Base-by-base conservation (phyloP, 2,888 invertebrate species). In the Pachymerium ferrugineum region DNA sequence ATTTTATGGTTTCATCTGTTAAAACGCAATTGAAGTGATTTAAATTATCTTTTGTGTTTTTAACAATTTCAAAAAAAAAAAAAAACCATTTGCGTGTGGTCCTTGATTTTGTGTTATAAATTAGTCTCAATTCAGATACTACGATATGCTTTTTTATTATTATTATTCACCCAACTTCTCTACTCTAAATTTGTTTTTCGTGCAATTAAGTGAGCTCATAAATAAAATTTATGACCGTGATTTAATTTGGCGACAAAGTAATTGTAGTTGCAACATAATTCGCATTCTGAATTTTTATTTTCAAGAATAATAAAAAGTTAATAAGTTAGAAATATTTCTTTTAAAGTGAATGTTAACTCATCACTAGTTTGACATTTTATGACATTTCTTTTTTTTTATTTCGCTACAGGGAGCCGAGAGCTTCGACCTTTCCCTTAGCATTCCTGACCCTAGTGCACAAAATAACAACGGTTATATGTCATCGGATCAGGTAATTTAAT, bases 381-480 rank as follows among this genome's bases (percentile, higher is more conserved):
- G 30, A 12, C 31, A 28, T 14, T 62, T 25, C 28, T 28, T 62
- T 38, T 8, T 71, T 29, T 31, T 38, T 62, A 8, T 71, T 38
- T 42, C 71, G 22, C 19, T 38, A 8, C 28, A 71, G 71, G 71
- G 71, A 71, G 28, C 71, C 33, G 71, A 71, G 38, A 71, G 71
- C 38, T 71, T 71, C 38, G 71, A 71, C 71, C 71, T 71, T 38
- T 71, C 71, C 28, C 71, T 71, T 12, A 71, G 35, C 71, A 71
- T 71, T 35, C 71, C 71, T 35, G 71, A 71, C 42, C 16, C 71
- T 35, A 28, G 12, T 28, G 10, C 31, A 42, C 33, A 71, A 28
- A 71, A 71, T 35, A 35, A 31, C 38, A 38, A 33, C 71, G 38
- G 19, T 42, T 71, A 71, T 38, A 71, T 71, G 71, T 38, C 71